Percentiles rank a stretch among this genome's conserved stretches.
Evolutionary conservation across 1,140 invertebrate genomes (phyloP).

Genomic region (Bombus sylvicola): DNA sequence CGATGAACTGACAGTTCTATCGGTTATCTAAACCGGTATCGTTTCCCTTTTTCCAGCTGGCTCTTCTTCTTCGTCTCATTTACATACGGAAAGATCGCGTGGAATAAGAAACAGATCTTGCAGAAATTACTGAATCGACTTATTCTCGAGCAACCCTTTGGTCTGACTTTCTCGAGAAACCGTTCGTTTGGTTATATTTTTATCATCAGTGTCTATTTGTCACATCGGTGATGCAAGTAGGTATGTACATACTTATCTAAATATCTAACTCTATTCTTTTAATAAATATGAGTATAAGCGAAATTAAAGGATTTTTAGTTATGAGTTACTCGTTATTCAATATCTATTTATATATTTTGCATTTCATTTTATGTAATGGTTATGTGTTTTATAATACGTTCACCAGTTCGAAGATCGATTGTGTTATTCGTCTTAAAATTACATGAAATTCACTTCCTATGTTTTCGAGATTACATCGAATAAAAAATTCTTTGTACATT

Average conservation of each 20-base stretch:
- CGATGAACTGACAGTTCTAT: slow-evolving; percentile 64
- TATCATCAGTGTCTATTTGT: not conserved
- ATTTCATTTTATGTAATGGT: not conserved
- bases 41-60: slow-evolving; percentile 14
- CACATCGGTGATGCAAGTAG: slow-evolving; percentile 54
- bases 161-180: not conserved
- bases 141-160: not conserved
- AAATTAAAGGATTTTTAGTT: too few species aligned
- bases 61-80: slow-evolving; percentile 50
- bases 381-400: too few species aligned
- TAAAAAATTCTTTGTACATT: not conserved
- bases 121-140: slow-evolving; percentile 48
- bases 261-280: not conserved
- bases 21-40: slow-evolving; percentile 47
- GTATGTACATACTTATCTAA: slow-evolving; percentile 39
- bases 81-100: slow-evolving; percentile 56
- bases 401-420: not conserved
- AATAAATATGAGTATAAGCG: not conserved
- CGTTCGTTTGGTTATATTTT: slow-evolving; percentile 50
- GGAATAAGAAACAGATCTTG: slow-evolving; percentile 48
- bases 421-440: not conserved
- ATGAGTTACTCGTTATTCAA: not conserved
- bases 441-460: not conserved
- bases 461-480: not conserved
- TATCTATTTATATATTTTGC: not conserved